Evolutionary conservation across 2,113 vertebrate species (phyloP).

Genomic region (Sinocyclocheilus anshuiensis): DNA sequence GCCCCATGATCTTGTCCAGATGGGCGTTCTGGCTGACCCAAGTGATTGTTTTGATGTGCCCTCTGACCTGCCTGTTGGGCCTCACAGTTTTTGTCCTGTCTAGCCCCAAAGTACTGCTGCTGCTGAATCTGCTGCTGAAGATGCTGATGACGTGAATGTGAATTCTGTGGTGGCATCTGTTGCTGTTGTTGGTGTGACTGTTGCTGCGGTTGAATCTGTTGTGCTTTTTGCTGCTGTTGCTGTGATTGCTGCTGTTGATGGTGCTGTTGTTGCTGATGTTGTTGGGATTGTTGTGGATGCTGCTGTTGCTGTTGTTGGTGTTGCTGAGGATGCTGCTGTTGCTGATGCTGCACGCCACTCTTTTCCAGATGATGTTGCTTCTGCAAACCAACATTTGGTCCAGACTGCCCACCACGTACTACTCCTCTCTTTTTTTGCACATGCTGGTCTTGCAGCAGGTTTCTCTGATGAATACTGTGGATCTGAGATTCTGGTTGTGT

Average conservation of each 20-base stretch:
- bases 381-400: constrained; percentile 83
- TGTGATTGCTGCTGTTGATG: constrained; percentile 72
- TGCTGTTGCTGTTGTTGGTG: constrained; percentile 84
- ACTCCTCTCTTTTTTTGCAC: constrained; percentile 92
- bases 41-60: constrained; percentile 81
- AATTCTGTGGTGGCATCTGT: constrained; percentile 67
- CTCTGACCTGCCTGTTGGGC: constrained; percentile 80
- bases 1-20: constrained; percentile 78
- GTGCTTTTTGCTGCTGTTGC: constrained; percentile 74
- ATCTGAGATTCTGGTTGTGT: constrained; percentile 84
- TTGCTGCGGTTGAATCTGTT: constrained; percentile 70
- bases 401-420: constrained; percentile 81
- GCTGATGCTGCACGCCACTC: constrained; percentile 75
- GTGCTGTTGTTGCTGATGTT: constrained; percentile 83
- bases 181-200: constrained; percentile 78
- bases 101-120: constrained; percentile 82
- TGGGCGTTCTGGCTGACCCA: constrained; percentile 80
- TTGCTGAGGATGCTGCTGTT: constrained; percentile 76
- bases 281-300: constrained; percentile 74
- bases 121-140: constrained; percentile 79
- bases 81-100: constrained; percentile 92
- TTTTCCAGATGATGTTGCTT: constrained; percentile 84
- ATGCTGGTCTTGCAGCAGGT: constrained; percentile 88
- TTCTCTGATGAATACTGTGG: constrained; percentile 86
- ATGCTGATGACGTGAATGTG: constrained; percentile 76